Conservation (phyloP, 2,113 vertebrate species). For the Oenanthe oenanthe region DNA sequence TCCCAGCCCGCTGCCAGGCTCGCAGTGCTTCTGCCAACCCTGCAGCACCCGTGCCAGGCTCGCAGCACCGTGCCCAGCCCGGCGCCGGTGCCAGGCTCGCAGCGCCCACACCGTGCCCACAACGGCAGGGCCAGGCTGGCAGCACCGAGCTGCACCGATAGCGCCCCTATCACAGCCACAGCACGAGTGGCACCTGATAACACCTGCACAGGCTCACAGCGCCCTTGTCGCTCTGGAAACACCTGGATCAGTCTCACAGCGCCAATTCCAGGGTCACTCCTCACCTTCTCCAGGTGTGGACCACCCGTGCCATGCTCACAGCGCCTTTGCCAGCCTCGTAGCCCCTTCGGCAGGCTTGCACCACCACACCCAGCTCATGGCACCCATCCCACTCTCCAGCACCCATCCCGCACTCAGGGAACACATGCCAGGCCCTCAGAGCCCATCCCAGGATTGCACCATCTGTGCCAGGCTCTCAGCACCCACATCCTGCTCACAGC, state of each 20-base stretch:
- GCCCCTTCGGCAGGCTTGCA: rapidly evolving
- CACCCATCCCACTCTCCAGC: background rate
- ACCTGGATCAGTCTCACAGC: no score
- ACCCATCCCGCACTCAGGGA: background rate
- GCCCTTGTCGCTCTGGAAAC: background rate
- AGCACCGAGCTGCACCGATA: background rate
- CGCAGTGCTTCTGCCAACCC: background rate
- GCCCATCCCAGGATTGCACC: background rate
- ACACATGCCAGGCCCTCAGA: background rate
- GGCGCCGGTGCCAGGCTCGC: background rate
- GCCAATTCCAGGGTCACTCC: rapidly evolving
- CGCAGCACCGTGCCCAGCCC: background rate
- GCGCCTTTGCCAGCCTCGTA: background rate
- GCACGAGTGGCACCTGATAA: background rate
- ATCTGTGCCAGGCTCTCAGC: rapidly evolving
- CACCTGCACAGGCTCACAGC: background rate
- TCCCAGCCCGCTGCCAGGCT: background rate
- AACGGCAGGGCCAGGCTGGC: rapidly evolving
- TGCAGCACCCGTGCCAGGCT: background rate
- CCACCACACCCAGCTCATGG: background rate
- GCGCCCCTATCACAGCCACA: background rate
- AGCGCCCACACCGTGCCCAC: background rate
- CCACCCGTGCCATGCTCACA: rapidly evolving
- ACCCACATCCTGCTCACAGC: background rate
- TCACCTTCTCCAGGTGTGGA: no score